Conservation (phyloP, 2,113 vertebrate species). For the Pseudorhombus dupliciocellatus region DNA sequence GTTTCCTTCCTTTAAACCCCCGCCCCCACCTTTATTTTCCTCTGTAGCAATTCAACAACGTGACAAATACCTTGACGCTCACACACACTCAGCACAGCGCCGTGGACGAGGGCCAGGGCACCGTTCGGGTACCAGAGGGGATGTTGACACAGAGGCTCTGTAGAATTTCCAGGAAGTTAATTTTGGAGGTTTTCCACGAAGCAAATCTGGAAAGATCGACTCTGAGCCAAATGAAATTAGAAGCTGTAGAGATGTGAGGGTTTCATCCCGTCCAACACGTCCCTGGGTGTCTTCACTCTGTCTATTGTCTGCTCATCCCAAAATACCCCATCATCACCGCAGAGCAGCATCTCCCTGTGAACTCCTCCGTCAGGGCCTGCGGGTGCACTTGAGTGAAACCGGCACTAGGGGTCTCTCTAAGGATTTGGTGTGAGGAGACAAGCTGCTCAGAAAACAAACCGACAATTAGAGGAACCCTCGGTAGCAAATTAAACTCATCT, state of each 20-base stretch:
- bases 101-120: constrained; percentile 7
- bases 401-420: constrained; percentile 69
- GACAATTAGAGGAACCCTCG: constrained; percentile 35
- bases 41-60: not conserved
- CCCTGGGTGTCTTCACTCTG: constrained; percentile 20
- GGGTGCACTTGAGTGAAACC: constrained; percentile 20
- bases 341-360: constrained; percentile 5
- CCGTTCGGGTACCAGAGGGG: constrained; percentile 27
- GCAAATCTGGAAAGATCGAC: constrained; percentile 56
- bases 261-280: constrained; percentile 30
- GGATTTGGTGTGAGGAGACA: constrained; percentile 35
- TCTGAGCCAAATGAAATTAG: constrained; percentile 65
- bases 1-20: not conserved
- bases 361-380: not conserved
- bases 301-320: constrained; percentile 34
- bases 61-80: constrained; percentile 29
- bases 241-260: constrained; percentile 48
- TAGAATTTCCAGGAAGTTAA: constrained; percentile 74
- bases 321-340: constrained; percentile 11
- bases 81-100: not conserved
- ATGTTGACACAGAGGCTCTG: constrained; percentile 57
- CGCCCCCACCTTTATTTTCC: not conserved
- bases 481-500: constrained; percentile 37
- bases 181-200: constrained; percentile 68
- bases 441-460: constrained; percentile 45